phyloP scores from a whole-genome alignment of 2,797 vertebrate genomes.

The Octomys mimax region DNA sequence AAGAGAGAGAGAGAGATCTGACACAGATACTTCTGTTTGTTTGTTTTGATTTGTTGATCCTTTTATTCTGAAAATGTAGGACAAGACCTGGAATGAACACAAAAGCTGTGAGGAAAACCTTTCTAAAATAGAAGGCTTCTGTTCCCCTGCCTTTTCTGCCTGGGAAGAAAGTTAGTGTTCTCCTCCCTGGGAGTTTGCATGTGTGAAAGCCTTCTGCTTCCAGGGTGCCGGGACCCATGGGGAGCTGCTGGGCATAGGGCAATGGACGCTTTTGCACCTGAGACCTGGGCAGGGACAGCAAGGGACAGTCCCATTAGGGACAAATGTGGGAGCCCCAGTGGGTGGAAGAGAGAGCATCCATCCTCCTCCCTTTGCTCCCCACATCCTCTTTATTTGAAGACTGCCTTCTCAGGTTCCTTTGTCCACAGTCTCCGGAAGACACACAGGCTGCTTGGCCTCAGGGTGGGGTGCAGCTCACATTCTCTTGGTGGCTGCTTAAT shows the following conservation, averaged over 20 bases:
- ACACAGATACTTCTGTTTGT: background rate
- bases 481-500: conserved; percentile 67
- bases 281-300: background rate
- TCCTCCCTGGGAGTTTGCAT: background rate
- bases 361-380: conserved; percentile 62
- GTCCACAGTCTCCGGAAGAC: conserved; percentile 73
- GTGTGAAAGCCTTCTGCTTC: background rate
- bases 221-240: background rate
- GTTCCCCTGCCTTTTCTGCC: background rate
- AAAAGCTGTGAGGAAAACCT: background rate
- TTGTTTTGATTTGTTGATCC: background rate
- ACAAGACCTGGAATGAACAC: conserved; percentile 13
- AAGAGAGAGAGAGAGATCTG: background rate
- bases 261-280: background rate
- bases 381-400: conserved; percentile 65
- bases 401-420: conserved; percentile 70
- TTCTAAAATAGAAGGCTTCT: background rate
- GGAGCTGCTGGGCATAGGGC: background rate
- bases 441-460: background rate
- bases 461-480: conserved; percentile 63
- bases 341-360: conserved; percentile 71
- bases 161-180: background rate
- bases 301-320: background rate
- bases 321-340: background rate
- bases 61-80: conserved; percentile 30